These are phyloP conservation scores for Eupeodes corollae DNA, from an alignment of 1,140 invertebrate species.

Conservation along the genomic window DNA sequence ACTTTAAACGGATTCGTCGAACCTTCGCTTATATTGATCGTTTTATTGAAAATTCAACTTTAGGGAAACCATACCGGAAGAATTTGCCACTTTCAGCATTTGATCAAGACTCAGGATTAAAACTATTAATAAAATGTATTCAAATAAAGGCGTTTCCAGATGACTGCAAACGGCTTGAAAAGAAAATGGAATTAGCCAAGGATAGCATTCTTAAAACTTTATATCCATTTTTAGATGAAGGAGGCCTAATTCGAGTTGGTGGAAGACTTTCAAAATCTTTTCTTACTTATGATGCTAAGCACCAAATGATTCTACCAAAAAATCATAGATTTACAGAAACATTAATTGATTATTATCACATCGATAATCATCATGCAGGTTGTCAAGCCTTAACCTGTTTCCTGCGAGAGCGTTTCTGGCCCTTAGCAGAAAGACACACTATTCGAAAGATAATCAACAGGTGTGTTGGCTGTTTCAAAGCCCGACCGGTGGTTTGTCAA, in stretches of 20 bases:
- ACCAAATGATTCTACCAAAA: constrained; percentile 15
- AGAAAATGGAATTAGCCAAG: neutral
- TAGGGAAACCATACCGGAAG: neutral
- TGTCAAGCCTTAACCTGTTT: constrained; percentile 14
- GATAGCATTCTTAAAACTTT: constrained; percentile 7
- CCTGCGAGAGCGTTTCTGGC: constrained; percentile 11
- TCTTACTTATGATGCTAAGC: constrained; percentile 23
- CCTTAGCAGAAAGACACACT: constrained; percentile 10
- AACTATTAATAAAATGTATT: neutral
- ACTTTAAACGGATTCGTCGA: too few relatives aligned
- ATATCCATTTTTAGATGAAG: constrained; percentile 33
- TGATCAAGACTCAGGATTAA: neutral
- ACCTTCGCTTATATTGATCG: too few relatives aligned
- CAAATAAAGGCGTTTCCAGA: too few relatives aligned
- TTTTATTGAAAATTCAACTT: too few relatives aligned
- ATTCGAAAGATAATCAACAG: constrained; percentile 6
- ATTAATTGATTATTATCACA: constrained; percentile 9
- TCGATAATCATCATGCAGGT: constrained; percentile 20
- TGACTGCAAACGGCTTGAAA: neutral
- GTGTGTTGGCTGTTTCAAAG: constrained; percentile 21
- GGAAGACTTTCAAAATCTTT: constrained; percentile 27
- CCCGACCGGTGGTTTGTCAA: constrained; percentile 3
- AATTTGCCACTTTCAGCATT: neutral
- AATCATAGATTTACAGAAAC: neutral
- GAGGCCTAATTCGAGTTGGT: constrained; percentile 18